Conservation (phyloP, 2,797 vertebrate species). For the Paramormyrops hopkinsi region DNA sequence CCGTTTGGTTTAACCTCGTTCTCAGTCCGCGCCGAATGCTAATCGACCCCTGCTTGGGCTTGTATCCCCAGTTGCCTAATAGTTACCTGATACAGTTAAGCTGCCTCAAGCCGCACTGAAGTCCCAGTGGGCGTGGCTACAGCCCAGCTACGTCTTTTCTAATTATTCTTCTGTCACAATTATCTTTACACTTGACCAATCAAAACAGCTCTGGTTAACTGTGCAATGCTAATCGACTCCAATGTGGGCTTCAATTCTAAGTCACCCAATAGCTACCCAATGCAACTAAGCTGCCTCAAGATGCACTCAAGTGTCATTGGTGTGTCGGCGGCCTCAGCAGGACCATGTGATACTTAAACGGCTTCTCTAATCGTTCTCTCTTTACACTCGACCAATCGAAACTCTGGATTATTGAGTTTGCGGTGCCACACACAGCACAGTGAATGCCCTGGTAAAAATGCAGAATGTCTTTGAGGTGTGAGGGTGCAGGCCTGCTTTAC, state of each 20-base stretch:
- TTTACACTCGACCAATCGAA: background rate
- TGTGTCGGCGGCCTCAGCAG: background rate
- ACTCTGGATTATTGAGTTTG: background rate
- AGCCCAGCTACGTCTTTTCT: background rate
- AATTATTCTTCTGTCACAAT: background rate
- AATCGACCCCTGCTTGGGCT: background rate
- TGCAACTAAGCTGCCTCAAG: background rate
- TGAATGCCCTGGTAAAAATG: background rate
- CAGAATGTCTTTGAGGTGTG: background rate
- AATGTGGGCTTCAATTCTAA: background rate
- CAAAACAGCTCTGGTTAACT: background rate
- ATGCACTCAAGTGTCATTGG: background rate
- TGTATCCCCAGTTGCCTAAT: background rate
- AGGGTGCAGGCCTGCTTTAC: slow-evolving; percentile 18
- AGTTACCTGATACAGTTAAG: background rate
- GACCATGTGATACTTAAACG: background rate
- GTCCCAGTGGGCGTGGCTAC: background rate
- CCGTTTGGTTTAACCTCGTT: background rate
- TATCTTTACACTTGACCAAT: background rate
- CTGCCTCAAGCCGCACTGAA: background rate
- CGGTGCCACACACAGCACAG: background rate
- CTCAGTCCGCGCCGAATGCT: background rate
- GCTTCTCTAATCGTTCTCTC: background rate
- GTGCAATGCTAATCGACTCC: background rate
- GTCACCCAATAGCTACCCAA: background rate